phyloP scores from a whole-genome alignment of 2,113 vertebrate genomes.

The Candoia aspera region DNA sequence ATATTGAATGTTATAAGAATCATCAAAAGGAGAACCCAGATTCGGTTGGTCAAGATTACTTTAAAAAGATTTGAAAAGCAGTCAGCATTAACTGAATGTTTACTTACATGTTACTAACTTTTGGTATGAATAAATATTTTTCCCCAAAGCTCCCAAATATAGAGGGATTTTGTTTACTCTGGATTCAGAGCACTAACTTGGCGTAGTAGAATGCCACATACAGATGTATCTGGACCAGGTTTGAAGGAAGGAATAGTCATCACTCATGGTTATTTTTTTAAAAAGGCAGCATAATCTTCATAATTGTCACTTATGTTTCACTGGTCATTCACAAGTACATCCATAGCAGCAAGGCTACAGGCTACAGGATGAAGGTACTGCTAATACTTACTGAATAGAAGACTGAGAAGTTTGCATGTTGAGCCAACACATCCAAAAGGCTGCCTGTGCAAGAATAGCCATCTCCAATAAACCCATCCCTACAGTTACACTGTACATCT shows the following conservation, averaged over 20 bases:
- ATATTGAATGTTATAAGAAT: neutral
- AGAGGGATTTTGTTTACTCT: neutral
- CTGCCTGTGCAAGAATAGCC: constrained; percentile 89
- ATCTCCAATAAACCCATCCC: constrained; percentile 79
- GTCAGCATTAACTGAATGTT: neutral
- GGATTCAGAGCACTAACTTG: neutral
- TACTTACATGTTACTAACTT: neutral
- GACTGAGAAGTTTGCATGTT: constrained; percentile 80
- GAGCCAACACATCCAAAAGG: constrained; percentile 82
- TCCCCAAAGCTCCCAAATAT: neutral
- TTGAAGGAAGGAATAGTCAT: neutral
- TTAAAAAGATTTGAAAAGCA: neutral
- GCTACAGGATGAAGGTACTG: neutral
- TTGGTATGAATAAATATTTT: neutral
- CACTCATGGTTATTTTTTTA: neutral
- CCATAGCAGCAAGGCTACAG: neutral
- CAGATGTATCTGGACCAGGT: neutral
- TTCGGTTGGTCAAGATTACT: neutral
- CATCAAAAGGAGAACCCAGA: neutral
- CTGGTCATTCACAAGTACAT: neutral
- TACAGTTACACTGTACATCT: constrained; percentile 88
- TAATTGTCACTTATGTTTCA: neutral
- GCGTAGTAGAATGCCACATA: neutral
- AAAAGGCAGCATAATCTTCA: neutral
- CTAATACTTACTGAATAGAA: constrained; percentile 85